Conservation (phyloP, 2,113 vertebrate genomes). For the Dunckerocampus dactyliophorus region DNA sequence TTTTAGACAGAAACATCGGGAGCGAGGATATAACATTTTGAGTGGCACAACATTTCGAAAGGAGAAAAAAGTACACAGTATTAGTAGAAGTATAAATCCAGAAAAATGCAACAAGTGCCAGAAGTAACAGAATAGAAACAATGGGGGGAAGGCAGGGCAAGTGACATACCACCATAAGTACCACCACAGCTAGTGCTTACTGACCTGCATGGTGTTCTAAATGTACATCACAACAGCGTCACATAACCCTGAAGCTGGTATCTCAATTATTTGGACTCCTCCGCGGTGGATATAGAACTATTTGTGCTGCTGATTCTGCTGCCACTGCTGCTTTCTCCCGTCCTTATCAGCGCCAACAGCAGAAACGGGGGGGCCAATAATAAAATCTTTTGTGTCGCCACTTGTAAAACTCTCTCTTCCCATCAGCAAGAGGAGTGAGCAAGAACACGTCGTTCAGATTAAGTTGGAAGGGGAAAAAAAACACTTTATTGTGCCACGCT, state of each 20-base stretch:
- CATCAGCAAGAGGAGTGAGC: slow-evolving; percentile 25
- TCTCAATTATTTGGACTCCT: slow-evolving; percentile 40
- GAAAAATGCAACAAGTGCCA: too few species aligned
- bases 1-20: too few species aligned
- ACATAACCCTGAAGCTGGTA: slow-evolving; percentile 17
- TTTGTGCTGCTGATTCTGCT: slow-evolving; percentile 34
- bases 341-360: slow-evolving; percentile 49
- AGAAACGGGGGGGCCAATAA: slow-evolving; percentile 40
- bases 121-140: too few species aligned
- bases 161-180: too few species aligned
- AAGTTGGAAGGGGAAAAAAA: slow-evolving; percentile 21
- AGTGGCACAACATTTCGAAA: too few species aligned
- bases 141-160: too few species aligned
- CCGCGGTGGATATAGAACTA: slow-evolving; percentile 27
- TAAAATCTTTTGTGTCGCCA: slow-evolving; percentile 45
- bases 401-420: slow-evolving; percentile 50
- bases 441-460: slow-evolving; percentile 35
- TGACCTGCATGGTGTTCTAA: not conserved
- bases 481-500: slow-evolving; percentile 25
- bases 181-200: not conserved
- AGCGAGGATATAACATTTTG: too few species aligned
- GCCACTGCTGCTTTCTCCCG: slow-evolving; percentile 33
- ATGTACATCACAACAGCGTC: slow-evolving; percentile 1
- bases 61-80: not conserved
- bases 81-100: too few species aligned